These are phyloP conservation scores for Leucoraja ocellata DNA, from an alignment of 2,797 vertebrate genomes.

Conservation along the genomic window DNA sequence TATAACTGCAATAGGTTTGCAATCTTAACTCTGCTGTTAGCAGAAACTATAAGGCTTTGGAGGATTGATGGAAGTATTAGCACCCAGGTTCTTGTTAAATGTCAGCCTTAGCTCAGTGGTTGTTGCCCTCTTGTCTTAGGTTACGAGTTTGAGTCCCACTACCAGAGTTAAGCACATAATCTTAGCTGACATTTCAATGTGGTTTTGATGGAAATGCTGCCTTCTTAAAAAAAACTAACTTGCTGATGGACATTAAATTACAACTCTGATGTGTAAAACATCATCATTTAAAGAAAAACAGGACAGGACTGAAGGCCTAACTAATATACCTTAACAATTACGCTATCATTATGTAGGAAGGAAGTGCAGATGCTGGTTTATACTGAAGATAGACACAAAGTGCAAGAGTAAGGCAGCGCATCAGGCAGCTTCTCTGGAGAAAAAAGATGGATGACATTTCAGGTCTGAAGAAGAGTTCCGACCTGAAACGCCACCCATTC, in stretches of 20 bases:
- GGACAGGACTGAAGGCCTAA: not conserved
- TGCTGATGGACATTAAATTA: not conserved
- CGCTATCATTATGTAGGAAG: no score
- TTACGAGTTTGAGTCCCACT: not conserved
- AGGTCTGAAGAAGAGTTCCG: no score
- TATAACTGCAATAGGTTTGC: not conserved
- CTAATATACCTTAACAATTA: not conserved
- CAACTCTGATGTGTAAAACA: not conserved
- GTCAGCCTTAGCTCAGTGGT: conserved; percentile 5
- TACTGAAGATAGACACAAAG: no score
- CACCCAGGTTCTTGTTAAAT: not conserved
- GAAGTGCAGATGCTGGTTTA: no score
- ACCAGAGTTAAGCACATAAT: not conserved
- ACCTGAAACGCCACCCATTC: no score
- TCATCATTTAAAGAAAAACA: not conserved
- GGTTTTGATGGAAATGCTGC: not conserved
- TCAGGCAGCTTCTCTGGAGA: no score
- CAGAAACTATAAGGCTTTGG: not conserved
- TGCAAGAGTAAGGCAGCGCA: no score
- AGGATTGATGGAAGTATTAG: not conserved
- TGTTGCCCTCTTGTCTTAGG: not conserved
- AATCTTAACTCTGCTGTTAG: not conserved
- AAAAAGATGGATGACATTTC: no score
- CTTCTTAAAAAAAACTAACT: not conserved
- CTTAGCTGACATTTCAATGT: not conserved